phyloP scores from a whole-genome alignment of 2,888 invertebrate species.

The Lagria hirta region DNA sequence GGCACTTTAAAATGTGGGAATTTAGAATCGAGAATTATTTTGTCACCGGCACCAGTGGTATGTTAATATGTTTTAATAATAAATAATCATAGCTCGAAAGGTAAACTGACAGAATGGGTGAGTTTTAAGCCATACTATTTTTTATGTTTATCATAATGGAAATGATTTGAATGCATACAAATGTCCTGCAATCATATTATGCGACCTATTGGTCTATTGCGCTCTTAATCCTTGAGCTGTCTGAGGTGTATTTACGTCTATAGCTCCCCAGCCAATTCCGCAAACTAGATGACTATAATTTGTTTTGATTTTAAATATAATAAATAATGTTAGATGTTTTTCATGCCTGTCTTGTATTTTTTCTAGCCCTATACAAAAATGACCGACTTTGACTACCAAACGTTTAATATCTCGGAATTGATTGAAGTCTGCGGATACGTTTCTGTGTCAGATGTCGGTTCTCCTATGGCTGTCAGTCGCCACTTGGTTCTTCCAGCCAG shows the following conservation, averaged over 20 bases:
- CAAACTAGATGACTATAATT: too few relatives aligned
- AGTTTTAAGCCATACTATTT: background rate
- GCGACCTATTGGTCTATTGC: too few relatives aligned
- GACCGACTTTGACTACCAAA: constrained; percentile 65
- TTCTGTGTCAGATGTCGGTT: constrained; percentile 83
- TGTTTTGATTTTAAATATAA: constrained; percentile 3
- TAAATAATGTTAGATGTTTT: background rate
- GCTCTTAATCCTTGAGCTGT: too few relatives aligned
- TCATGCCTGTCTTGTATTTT: too few relatives aligned
- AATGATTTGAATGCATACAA: too few relatives aligned
- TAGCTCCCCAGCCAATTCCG: too few relatives aligned
- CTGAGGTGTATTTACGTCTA: too few relatives aligned
- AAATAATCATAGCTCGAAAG: background rate
- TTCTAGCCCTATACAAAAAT: constrained; percentile 57
- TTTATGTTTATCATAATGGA: too few relatives aligned
- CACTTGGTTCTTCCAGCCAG: constrained; percentile 83
- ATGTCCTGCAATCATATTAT: too few relatives aligned
- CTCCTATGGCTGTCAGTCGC: constrained; percentile 87
- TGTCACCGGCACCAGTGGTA: constrained; percentile 75
- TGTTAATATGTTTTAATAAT: constrained; percentile 16
- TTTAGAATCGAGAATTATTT: constrained; percentile 68
- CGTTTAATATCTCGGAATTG: constrained; percentile 67
- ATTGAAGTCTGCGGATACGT: constrained; percentile 87
- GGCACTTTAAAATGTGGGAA: constrained; percentile 74
- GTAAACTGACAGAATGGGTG: background rate